Evolutionary conservation across 2,113 vertebrate genomes (phyloP).

Genomic region (Toxotes jaculatrix): DNA sequence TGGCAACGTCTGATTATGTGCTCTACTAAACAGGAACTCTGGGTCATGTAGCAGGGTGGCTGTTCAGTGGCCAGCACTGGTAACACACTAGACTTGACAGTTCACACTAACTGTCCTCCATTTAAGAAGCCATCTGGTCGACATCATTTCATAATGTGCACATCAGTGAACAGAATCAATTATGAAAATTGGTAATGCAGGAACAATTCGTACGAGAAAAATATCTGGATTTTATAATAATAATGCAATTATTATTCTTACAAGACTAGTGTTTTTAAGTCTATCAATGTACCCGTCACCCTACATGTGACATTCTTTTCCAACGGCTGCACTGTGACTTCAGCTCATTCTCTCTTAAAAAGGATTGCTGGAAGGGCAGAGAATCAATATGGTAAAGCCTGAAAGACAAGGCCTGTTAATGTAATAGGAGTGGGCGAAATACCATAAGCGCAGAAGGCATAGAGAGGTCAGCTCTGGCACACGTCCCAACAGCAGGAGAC

Average conservation of each 20-base stretch:
- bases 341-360: slow-evolving; percentile 73
- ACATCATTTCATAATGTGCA: slow-evolving; percentile 46
- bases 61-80: slow-evolving; percentile 69
- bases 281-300: neutral
- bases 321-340: slow-evolving; percentile 49
- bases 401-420: slow-evolving; percentile 72
- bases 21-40: slow-evolving; percentile 85
- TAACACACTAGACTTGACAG: slow-evolving; percentile 62
- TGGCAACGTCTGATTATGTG: slow-evolving; percentile 85
- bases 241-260: neutral
- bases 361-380: slow-evolving; percentile 64
- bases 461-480: slow-evolving; percentile 67
- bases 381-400: slow-evolving; percentile 69
- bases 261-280: neutral
- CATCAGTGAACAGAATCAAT: slow-evolving; percentile 53
- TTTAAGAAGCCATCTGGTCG: slow-evolving; percentile 64
- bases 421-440: slow-evolving; percentile 74
- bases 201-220: neutral
- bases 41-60: slow-evolving; percentile 79
- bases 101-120: slow-evolving; percentile 48
- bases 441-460: slow-evolving; percentile 40
- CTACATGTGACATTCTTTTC: slow-evolving; percentile 15
- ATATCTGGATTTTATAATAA: neutral
- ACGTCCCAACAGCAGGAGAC: slow-evolving; percentile 43
- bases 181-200: neutral